Conservation (phyloP, 2,113 vertebrate genomes). For the Glareola pratincola region DNA sequence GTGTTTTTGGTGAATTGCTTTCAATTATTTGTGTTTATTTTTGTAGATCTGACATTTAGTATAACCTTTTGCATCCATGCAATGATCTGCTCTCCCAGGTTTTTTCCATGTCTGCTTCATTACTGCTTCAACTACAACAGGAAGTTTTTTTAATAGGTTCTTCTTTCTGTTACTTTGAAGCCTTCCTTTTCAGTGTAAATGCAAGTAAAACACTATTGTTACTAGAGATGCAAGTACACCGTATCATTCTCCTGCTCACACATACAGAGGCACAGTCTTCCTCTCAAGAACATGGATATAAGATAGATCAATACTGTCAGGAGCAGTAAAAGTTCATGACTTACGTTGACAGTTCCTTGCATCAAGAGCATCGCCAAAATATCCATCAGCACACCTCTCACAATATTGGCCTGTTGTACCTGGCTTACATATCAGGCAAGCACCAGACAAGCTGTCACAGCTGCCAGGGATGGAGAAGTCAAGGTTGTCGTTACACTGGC, state of each 20-base stretch:
- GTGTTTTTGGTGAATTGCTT: neutral
- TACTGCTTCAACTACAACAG: neutral
- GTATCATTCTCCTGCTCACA: neutral
- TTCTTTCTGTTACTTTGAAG: neutral
- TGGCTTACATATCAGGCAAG: conserved; percentile 89
- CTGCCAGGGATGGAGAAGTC: conserved; percentile 85
- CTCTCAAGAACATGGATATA: conserved; percentile 39
- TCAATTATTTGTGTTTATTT: conserved; percentile 5
- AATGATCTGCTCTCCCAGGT: rapidly evolving
- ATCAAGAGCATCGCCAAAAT: conserved; percentile 88
- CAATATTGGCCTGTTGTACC: conserved; percentile 87
- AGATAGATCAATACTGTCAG: conserved; percentile 70
- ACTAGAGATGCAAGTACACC: neutral
- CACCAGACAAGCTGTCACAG: conserved; percentile 92
- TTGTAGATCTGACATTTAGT: neutral
- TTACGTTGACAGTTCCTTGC: conserved; percentile 91
- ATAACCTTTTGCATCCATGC: neutral
- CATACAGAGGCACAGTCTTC: neutral
- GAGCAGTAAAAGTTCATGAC: conserved; percentile 72
- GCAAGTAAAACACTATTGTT: neutral
- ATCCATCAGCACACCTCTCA: conserved; percentile 87
- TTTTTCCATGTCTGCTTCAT: neutral
- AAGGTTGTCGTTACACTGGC: conserved; percentile 91
- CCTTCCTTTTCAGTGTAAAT: neutral
- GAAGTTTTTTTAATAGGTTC: neutral